These are phyloP conservation scores for Drusus annulatus DNA, from an alignment of 1,140 invertebrate species.

Conservation along the genomic window DNA sequence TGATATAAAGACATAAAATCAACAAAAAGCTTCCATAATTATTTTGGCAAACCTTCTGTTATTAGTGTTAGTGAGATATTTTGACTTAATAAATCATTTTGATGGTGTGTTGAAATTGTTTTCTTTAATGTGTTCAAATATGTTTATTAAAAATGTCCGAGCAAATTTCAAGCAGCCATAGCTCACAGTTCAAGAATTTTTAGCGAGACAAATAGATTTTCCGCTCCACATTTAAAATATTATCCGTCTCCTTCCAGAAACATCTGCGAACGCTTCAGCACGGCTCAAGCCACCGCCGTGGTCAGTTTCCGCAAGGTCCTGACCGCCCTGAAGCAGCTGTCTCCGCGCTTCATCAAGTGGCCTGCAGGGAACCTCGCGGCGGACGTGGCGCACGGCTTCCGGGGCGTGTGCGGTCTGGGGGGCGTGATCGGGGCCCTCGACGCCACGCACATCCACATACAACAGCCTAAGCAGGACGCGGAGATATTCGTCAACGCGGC, in stretches of 20 bases:
- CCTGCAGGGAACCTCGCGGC: background rate
- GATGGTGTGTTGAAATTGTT: too few species aligned
- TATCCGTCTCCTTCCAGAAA: background rate
- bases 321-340: background rate
- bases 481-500: background rate
- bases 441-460: background rate
- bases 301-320: background rate
- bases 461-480: background rate
- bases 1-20: too few species aligned
- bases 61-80: too few species aligned
- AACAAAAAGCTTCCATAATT: too few species aligned
- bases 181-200: too few species aligned
- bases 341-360: background rate
- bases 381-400: background rate
- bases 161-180: too few species aligned
- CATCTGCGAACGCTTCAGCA: conserved; percentile 18
- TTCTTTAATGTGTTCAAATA: too few species aligned
- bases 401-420: background rate
- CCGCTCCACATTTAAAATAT: too few species aligned
- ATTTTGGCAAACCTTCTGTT: too few species aligned
- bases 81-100: too few species aligned
- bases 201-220: too few species aligned
- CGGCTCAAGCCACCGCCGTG: background rate
- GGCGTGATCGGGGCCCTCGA: background rate
- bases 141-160: too few species aligned